Evolutionary conservation across 2,888 invertebrate species (phyloP).

Genomic region (Sialis lutaria): DNA sequence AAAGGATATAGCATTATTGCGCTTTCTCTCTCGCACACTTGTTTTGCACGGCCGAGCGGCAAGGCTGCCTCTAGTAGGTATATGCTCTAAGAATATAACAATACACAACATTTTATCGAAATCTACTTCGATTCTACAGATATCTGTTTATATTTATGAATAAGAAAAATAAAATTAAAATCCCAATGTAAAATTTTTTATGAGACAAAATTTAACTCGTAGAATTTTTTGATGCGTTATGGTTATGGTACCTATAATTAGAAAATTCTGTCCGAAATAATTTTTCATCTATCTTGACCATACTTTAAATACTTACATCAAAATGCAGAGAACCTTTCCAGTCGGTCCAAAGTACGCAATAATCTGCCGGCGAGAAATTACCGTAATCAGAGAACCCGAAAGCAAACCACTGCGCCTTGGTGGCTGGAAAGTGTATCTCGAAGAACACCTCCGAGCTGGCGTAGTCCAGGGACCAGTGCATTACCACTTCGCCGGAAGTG

Average conservation of each 20-base stretch:
- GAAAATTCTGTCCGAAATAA: constrained; percentile 19
- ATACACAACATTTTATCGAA: background rate
- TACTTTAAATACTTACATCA: constrained; percentile 24
- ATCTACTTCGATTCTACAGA: background rate
- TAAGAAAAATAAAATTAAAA: too few species aligned
- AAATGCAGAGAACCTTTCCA: constrained; percentile 39
- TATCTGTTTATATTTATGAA: too few species aligned
- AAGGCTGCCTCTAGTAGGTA: too few species aligned
- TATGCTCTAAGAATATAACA: too few species aligned
- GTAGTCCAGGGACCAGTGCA: constrained; percentile 32
- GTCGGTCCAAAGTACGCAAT: constrained; percentile 65
- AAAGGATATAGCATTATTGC: too few species aligned
- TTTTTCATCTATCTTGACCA: constrained; percentile 5
- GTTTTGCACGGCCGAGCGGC: too few species aligned
- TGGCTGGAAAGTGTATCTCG: constrained; percentile 31
- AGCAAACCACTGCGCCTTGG: constrained; percentile 52
- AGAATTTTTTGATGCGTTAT: too few species aligned
- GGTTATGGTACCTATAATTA: too few species aligned
- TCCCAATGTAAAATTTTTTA: too few species aligned
- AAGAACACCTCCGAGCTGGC: constrained; percentile 24
- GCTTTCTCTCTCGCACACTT: too few species aligned
- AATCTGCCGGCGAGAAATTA: constrained; percentile 52
- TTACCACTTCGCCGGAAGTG: constrained; percentile 20
- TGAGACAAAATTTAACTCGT: too few species aligned
- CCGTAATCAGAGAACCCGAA: constrained; percentile 78